Percentiles rank a stretch among this genome's conserved stretches.
Conservation (phyloP, 2,797 vertebrate species). For the Notamacropus eugenii region DNA sequence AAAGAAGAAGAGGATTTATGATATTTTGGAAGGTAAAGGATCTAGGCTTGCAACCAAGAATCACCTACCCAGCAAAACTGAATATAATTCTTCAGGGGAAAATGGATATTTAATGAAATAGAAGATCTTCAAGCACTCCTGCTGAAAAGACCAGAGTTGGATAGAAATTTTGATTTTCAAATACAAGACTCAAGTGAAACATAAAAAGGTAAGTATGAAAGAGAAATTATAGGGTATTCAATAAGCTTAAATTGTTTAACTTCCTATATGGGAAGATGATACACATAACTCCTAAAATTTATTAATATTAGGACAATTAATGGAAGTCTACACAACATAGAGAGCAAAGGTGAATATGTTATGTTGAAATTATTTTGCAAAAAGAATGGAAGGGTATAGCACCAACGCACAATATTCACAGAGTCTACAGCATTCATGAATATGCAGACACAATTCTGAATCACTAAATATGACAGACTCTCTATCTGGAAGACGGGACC, state of each 20-base stretch:
- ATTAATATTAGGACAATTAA: background rate
- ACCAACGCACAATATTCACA: too few relatives aligned
- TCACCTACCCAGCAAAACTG: too few relatives aligned
- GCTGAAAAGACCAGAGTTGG: background rate
- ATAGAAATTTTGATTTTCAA: background rate
- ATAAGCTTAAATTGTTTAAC: background rate
- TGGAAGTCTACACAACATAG: background rate
- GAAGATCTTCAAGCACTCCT: background rate
- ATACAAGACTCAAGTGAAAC: background rate
- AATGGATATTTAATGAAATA: background rate
- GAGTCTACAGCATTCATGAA: too few relatives aligned
- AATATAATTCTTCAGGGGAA: too few relatives aligned
- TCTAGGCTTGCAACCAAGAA: too few relatives aligned
- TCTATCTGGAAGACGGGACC: too few relatives aligned
- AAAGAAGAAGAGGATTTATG: background rate
- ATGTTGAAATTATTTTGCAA: background rate
- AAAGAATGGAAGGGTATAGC: background rate
- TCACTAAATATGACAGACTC: too few relatives aligned
- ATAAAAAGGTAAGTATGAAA: background rate
- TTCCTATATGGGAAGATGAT: background rate
- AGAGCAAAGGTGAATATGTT: background rate
- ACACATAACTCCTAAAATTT: background rate
- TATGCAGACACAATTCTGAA: too few relatives aligned
- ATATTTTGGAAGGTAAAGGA: background rate
- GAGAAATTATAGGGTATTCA: background rate